A percentile compares a stretch with the other conserved stretches of the same genome.
Evolutionary conservation across 2,113 vertebrate genomes (phyloP).

Genomic region (Oryzias curvinotus): DNA sequence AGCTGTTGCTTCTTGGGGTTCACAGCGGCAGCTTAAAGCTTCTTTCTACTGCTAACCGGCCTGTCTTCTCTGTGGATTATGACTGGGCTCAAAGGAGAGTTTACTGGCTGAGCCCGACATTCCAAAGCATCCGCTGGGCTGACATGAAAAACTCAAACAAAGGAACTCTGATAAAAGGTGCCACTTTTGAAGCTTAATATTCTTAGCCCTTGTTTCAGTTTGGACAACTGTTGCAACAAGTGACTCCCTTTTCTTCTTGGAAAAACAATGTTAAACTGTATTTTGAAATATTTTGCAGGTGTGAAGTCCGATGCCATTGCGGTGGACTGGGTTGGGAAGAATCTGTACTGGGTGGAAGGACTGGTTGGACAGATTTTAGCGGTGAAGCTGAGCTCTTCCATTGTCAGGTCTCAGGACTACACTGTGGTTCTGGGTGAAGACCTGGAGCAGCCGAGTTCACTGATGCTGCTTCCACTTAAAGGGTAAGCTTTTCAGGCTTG

Average conservation of each 20-base stretch:
- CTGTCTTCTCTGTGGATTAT: conserved; percentile 86
- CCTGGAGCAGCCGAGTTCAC: conserved; percentile 82
- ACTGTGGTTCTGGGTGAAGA: conserved; percentile 81
- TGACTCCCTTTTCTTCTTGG: no score
- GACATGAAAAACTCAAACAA: conserved; percentile 64
- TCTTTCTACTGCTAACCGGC: conserved; percentile 73
- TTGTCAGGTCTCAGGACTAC: conserved; percentile 76
- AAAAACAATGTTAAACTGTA: neutral
- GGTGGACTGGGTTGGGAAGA: conserved; percentile 89
- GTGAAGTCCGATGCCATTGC: conserved; percentile 86
- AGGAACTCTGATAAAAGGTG: conserved; percentile 88
- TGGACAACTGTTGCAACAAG: no score
- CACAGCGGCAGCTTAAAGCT: conserved; percentile 76
- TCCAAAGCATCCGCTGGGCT: conserved; percentile 87
- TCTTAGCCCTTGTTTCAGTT: no score
- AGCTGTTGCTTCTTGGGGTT: conserved; percentile 81
- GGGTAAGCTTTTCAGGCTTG: conserved; percentile 74
- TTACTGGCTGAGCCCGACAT: conserved; percentile 87
- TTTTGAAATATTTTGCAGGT: conserved; percentile 63
- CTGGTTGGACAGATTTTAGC: conserved; percentile 84
- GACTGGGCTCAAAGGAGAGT: conserved; percentile 79
- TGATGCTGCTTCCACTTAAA: conserved; percentile 82
- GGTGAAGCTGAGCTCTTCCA: conserved; percentile 67
- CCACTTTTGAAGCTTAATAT: no score
- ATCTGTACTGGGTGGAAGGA: conserved; percentile 91